Evolutionary conservation across 2,888 invertebrate species (phyloP).

Genomic region (Drosophila villosipedis): DNA sequence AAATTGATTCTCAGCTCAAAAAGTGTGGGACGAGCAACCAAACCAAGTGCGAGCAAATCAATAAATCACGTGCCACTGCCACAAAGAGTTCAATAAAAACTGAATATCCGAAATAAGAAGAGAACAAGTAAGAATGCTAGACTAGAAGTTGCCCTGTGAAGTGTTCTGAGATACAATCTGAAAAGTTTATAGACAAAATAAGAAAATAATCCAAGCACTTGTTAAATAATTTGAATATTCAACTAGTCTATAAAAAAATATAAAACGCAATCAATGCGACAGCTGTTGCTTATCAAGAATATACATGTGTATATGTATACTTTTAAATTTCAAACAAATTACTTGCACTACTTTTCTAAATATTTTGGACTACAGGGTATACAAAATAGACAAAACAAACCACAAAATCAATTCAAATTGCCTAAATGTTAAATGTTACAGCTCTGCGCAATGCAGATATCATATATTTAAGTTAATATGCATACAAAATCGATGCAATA

Average conservation of each 20-base stretch:
- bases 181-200: background rate
- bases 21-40: background rate
- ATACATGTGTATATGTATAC: background rate
- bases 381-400: constrained; percentile 6
- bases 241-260: background rate
- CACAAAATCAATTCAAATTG: constrained; percentile 29
- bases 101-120: constrained; percentile 26
- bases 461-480: constrained; percentile 1
- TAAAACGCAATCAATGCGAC: background rate
- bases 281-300: background rate
- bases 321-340: background rate
- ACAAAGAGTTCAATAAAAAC: constrained; percentile 56
- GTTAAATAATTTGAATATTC: background rate
- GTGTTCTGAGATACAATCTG: background rate
- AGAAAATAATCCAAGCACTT: background rate
- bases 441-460: constrained; percentile 56
- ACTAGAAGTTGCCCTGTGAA: constrained; percentile 4
- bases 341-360: background rate
- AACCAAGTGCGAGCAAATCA: constrained; percentile 60
- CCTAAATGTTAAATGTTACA: constrained; percentile 60
- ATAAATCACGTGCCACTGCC: constrained; percentile 73
- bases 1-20: constrained; percentile 57
- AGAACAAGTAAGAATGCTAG: background rate
- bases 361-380: constrained; percentile 8
- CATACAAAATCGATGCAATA: constrained; percentile 14